phyloP scores from a whole-genome alignment of 2,888 invertebrate genomes.

The Lysandra coridon region DNA sequence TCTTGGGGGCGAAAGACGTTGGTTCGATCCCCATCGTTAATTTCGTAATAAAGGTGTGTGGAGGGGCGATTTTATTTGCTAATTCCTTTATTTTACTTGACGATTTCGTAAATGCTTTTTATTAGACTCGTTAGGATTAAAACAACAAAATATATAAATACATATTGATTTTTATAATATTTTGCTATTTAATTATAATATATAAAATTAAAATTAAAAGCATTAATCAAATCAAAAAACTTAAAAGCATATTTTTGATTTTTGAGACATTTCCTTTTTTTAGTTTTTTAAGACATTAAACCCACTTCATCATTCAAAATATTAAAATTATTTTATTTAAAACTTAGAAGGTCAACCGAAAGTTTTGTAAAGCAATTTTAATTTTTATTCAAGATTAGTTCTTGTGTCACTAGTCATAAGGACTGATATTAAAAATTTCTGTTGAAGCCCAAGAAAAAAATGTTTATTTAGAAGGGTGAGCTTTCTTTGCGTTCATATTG shows the following conservation, averaged over 20 bases:
- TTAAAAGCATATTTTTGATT: neutral
- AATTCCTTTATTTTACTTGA: conserved; percentile 7
- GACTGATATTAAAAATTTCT: conserved; percentile 40
- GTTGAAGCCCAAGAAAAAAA: conserved; percentile 52
- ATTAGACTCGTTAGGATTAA: neutral
- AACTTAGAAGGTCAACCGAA: neutral
- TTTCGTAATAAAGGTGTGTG: conserved; percentile 59
- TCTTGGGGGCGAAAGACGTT: conserved; percentile 76
- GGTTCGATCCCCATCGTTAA: conserved; percentile 66
- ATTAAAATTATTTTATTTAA: neutral
- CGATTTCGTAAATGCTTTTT: neutral
- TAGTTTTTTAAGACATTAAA: too few relatives aligned
- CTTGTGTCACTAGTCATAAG: conserved; percentile 48
- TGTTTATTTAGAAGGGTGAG: conserved; percentile 66
- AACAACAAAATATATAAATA: too few relatives aligned
- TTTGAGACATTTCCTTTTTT: neutral
- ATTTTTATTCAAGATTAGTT: conserved; percentile 50
- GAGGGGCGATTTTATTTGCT: conserved; percentile 51
- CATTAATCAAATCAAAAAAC: too few relatives aligned
- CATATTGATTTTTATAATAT: too few relatives aligned
- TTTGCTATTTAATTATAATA: too few relatives aligned
- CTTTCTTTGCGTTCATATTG: conserved; percentile 71
- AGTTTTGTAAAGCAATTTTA: conserved; percentile 1
- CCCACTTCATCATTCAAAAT: neutral
- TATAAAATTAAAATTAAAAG: too few relatives aligned